Base-by-base conservation (phyloP, 2,797 vertebrate species). In the Gastrophryne carolinensis region DNA sequence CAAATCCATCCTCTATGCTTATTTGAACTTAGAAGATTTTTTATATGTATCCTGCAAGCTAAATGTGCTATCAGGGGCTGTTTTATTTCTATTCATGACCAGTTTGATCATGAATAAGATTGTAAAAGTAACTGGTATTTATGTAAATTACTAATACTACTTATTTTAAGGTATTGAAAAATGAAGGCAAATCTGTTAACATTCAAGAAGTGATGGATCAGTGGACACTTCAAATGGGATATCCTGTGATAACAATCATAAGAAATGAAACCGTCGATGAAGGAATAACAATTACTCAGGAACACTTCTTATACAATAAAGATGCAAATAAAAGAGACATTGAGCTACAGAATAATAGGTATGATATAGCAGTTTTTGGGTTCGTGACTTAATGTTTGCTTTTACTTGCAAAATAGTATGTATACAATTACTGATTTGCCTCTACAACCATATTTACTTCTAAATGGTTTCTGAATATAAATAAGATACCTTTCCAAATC, bases 191-290 rank as follows among this genome's bases (percentile, higher is more conserved):
- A 84, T 92, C 93, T 84, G 93, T 98, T 69, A 94, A 97, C 86
- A 92, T 99, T 26, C 93, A 94, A 41, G 91, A 93, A 81, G 95
- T 99, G 80, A 99, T 99, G 97, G 96, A 98, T 88, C 91, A 94
- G 61, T 99, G 97, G 97, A 99, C 97, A 9, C 91, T 98, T 12
- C 97, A 99, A 81, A 98, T 97, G 97, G 97, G 97, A 37, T 98
- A 98, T 83, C 97, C 97, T 5, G 93, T 99, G 34, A 88, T 99
- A 70, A 97, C 95, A 83, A 91, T 99, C 86, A 90, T 91, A 87
- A 93, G 94, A 89, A 96, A 98, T 84, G 91, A 92, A 84, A 95
- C 93, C 44, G 84, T 89, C 64, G 93, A 93, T 78, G 91, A 88
- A 79, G 85, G 86, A 80, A 85, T 98, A 86, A 86, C 85, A 50